Evolutionary conservation across 2,797 vertebrate species (phyloP), one percentile per base, ranked within the genome.

Genomic region (Gallirallus australis): DNA sequence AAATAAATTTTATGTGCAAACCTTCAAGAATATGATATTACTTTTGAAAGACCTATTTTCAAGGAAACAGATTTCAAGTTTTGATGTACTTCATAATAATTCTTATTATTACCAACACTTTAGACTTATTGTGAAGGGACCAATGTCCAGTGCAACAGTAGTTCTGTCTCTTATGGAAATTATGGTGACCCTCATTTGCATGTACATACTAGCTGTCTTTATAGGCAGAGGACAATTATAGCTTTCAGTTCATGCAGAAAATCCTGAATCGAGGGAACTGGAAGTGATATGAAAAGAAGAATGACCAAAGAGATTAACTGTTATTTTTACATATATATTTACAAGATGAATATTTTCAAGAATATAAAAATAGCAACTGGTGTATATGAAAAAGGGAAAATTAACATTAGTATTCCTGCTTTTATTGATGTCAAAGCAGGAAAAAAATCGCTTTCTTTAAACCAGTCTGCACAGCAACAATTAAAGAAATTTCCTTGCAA

Each of bases 141-240:
- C 25, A 76, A 63, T 24, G 42, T 69, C 82, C 77, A 90, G 28
- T 82, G 81, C 75, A 95, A 50, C 60, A 79, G 63, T 54, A 68
- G 80, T 71, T 68, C 65, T 86, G 14, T 80, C 78, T 94, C 63
- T 65, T 69, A 81, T 86, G 86, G 93, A 96, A 89, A 93, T 92
- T 64, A 48, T 12, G 23, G 70, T 93, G 91, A 84, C 91, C 77
- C 81, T 96, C 24, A 84, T 96, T 96, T 97, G 76, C 85, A 81
- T 93, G 35, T 90, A 64, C 84, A 90, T 91, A 78, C 90, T 64
- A 86, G 90, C 82, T 94, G 83, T 78, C 86, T 96, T 91, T 91
- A 86, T 66, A 70, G 81, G 64, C 81, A 95, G 91, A 89, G 90
- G 89, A 90, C 94, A 86, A 87, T 97, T 87, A 28, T 35, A 86